Evolutionary conservation across 2,888 invertebrate species (phyloP), one percentile per base, ranked within the genome.

Genomic region (Dinocampus coccinellae): DNA sequence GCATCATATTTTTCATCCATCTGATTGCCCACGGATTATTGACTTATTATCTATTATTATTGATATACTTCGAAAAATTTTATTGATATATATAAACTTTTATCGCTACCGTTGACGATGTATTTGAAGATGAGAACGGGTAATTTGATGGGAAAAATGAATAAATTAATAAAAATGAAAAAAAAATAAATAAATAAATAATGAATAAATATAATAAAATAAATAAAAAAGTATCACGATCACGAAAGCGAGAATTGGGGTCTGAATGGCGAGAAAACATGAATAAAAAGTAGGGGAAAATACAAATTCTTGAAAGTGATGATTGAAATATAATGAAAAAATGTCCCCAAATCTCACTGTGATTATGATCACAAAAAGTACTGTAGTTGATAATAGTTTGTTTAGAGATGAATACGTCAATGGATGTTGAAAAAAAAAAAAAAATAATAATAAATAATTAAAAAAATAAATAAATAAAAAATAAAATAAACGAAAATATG

Each of bases 81-180:
- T 84, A 85, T 85, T 83, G 80, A 78, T 76, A 80, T 76, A 80
- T 75, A 79, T 83, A 82, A 81, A 84, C 82, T 85, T n/a, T 84
- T 85, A 85, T 86, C 81, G 82, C 81, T 83, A 84, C 77, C 83
- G 86, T 85, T 86, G 82, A 85, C 78, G 81, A 80, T 82, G 79
- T 79, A 81, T 78, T 79, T 73, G 74, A 81, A 75, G 74, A 80
- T 57, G 57, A 69, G 16, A 70, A 71, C 58, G 53, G 70, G 61
- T 69, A 73, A 69, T 76, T 76, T 79, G 62, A 70, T 73, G 63
- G 67, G 69, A 70, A 63, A 70, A 72, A 67, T 55, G 7, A 36
- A 67, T 36, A 64, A 58, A 61, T 39, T 39, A 73, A 52, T 61
- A 73, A 42, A 67, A 72, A 71, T 69, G 66, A 52, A 52, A 68